Evolutionary conservation across 92 coral and sea anemone species (phyloP), one percentile per base, ranked within the genome.

Genomic region (Pocillopora meandrina): DNA sequence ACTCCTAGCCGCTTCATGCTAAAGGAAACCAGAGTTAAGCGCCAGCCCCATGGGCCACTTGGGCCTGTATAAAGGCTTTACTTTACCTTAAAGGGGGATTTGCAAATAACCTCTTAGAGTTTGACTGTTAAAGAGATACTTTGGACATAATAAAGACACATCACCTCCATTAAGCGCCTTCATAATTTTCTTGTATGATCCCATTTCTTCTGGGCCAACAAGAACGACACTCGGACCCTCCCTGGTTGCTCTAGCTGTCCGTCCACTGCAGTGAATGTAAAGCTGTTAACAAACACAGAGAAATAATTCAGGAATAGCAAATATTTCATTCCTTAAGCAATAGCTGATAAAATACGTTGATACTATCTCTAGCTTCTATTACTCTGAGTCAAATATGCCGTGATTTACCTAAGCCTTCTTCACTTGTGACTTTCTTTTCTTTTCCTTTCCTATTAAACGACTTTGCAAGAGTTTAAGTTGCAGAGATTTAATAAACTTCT

Each of bases 191-290:
- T 82, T 93, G 89, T 96, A 96, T 52, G 95, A 88, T 9, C 90
- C 87, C 65, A 95, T 79, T 72, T 96, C 99, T 42, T 92, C 97
- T 16, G 98, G 99, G 20, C 97, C 92, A 63, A 96, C 91, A 1
- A 96, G 85, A 11, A 96, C 91, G 69, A 96, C 95, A 80, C 99
- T 96, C 64, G 94, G 86, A 9, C 99, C 99, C 79, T 96, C 97
- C 70, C 90, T 88, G 23, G 83, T 26, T 72, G 94, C 95, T 71
- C 99, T 91, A 10, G 99, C 99, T 63, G 99, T 96, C 13, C 99
- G 95, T 1, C 99, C 99, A 76, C 99, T 96, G 15, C 99, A 88
- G 61, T 96, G 99, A n/a, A 96, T 92, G 64, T 96, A 96, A 23
- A 95, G 87, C 98, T 95, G 79, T n/a, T 0, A 47, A 72, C 42